These are phyloP conservation scores for Drosophila putrida DNA, from an alignment of 2,888 invertebrate genomes.

Conservation along the genomic window DNA sequence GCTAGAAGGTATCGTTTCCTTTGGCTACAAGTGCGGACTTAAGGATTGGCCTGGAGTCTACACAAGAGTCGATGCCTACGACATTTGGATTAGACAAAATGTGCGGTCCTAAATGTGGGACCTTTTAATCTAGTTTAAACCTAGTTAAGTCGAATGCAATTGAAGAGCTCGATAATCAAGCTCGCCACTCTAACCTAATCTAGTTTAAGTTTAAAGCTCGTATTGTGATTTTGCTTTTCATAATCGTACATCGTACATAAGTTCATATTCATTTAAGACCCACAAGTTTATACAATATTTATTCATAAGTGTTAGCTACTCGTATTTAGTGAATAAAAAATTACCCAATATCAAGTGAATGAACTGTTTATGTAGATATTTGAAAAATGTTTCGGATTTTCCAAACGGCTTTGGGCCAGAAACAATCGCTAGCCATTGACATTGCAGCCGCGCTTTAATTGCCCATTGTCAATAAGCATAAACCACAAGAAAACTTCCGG, in stretches of 20 bases:
- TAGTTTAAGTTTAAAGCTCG: constrained; percentile 44
- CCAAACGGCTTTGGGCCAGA: constrained; percentile 34
- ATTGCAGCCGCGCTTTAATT: constrained; percentile 64
- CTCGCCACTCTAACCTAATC: background rate
- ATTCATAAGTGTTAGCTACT: constrained; percentile 31
- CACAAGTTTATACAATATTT: constrained; percentile 2
- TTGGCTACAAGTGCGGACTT: constrained; percentile 89
- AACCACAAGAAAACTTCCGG: constrained; percentile 66
- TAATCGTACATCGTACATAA: constrained; percentile 19
- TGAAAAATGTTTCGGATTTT: constrained; percentile 64
- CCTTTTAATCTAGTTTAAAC: background rate
- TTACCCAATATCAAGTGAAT: constrained; percentile 38
- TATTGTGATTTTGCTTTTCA: constrained; percentile 69
- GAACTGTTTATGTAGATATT: constrained; percentile 31
- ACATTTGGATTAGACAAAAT: constrained; percentile 86
- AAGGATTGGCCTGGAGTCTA: constrained; percentile 89
- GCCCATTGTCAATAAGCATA: constrained; percentile 23
- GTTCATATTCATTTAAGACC: constrained; percentile 21
- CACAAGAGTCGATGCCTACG: constrained; percentile 88
- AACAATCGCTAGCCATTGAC: constrained; percentile 53
- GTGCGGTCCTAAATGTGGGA: constrained; percentile 47
- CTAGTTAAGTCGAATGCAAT: background rate
- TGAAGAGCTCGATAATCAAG: too few relatives aligned
- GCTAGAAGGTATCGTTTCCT: constrained; percentile 89
- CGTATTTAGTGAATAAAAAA: constrained; percentile 36